Evolutionary conservation across 2,888 invertebrate species (phyloP), one percentile per base, ranked within the genome.

Genomic region (Erebia aethiops): DNA sequence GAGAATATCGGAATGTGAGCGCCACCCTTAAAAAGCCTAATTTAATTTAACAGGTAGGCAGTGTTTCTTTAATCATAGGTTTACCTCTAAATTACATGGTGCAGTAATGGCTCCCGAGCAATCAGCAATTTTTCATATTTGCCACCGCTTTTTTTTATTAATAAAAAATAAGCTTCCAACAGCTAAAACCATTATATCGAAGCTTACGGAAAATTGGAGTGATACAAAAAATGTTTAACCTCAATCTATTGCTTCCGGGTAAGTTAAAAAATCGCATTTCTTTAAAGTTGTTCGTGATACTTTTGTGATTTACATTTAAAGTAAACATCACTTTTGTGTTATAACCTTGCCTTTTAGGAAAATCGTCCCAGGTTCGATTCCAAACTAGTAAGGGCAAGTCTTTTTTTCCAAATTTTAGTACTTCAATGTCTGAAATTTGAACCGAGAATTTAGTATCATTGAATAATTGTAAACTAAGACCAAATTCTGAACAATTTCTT

Each of bases 21-120:
- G 87, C 90, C 88, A 88, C 88, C 88, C 88, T 89, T 89, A 90
- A 92, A 91, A 90, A 88, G 89, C 88, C 90, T 93, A 93, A 93
- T 92, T 92, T 93, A 93, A 93, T 92, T 93, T 92, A 92, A 92
- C 88, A 92, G 92, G 92, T 91, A 92, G 92, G 92, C 92, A 90
- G 90, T 79, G 87, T 84, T 87, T 86, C 86, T 89, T 90, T 92
- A 93, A 93, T 92, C 88, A 93, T 90, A 92, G 92, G 87, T 84
- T 87, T 88, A 87, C 88, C 80, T 82, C 83, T 87, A 92, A 93
- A 93, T 93, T 92, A 92, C 84, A 92, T 82, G 87, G 87, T 84
- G 77, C 82, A 81, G 83, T 92, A 92, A 93, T 92, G 86, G 92
- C 89, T 87, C 79, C 84, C 81, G 85, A 90, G 90, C 91, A 90